Base-by-base conservation (phyloP, 1,140 invertebrate genomes). In the Pseudomyrmex gracilis region DNA sequence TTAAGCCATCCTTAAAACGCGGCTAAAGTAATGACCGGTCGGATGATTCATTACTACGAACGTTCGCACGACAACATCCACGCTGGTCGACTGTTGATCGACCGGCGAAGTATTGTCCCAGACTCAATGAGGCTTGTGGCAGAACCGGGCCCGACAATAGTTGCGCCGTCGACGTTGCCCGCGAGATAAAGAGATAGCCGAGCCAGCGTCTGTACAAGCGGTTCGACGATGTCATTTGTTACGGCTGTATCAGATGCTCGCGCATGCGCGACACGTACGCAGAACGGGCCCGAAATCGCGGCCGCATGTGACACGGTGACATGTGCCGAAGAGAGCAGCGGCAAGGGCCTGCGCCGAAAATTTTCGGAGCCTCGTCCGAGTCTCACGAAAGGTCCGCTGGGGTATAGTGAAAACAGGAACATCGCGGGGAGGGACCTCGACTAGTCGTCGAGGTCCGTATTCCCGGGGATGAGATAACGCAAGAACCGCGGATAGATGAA, bases 191-290 rank as follows among this genome's bases (percentile, higher is more conserved):
- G 88, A 92, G 91, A 92, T 92, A 92, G 88, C 24, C 74, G 13
- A 5, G 53, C 64, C 53, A 13, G 45, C 8, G 86, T 87, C 90
- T 85, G 89, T 91, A 78, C 64, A 88, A 88, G 84, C 89, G 84
- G 90, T 92, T 92, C 88, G 90, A 91, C 91, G 91, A 92, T 92
- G 92, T 92, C 92, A 92, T 92, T 92, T 92, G 91, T 92, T 92
- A 92, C 84, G 83, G 85, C 83, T 90, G 49, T 89, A 92, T 92
- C 92, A 91, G 91, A 92, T 92, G 84, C 87, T 89, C 84, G 86
- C 87, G 77, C 82, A 89, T 91, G 89, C 87, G 86, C 89, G 85
- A 84, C 82, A 88, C 84, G 86, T 90, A 89, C 89, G 71, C 68
- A 74, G 78, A 76, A 47, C 78, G 61, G 34, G 45, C 24, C 55